These are phyloP conservation scores for Falco berigora DNA, from an alignment of 2,797 vertebrate species.

Conservation along the genomic window DNA sequence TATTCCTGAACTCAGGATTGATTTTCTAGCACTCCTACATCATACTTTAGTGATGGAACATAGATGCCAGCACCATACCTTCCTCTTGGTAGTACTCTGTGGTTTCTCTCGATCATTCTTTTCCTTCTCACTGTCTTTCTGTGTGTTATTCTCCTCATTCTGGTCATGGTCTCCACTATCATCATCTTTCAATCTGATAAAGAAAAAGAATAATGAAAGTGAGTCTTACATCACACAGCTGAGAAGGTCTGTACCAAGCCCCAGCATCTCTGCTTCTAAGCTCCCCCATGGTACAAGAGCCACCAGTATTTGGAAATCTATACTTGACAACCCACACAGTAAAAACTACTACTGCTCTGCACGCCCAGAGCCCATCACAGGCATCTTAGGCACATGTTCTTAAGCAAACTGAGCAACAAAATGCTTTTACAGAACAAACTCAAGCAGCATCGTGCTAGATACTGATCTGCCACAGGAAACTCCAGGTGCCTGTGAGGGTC, in stretches of 20 bases:
- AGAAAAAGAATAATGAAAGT: background rate
- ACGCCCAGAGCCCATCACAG: background rate
- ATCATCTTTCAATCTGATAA: conserved; percentile 78
- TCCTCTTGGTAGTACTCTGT: conserved; percentile 74
- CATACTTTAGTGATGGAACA: background rate
- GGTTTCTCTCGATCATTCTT: conserved; percentile 76
- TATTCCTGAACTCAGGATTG: background rate
- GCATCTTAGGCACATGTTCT: background rate
- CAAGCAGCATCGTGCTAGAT: too few species aligned
- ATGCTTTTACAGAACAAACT: background rate
- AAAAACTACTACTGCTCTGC: background rate
- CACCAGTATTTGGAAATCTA: background rate
- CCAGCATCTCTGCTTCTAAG: background rate
- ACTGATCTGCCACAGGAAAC: background rate
- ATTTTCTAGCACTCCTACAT: background rate
- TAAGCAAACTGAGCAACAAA: background rate
- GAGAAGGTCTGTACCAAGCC: background rate
- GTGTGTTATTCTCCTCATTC: conserved; percentile 82
- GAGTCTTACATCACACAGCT: background rate
- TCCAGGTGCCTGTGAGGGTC: too few species aligned
- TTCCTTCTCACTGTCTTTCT: conserved; percentile 87
- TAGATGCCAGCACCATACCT: conserved; percentile 58
- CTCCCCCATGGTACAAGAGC: rapidly evolving
- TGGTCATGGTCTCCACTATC: conserved; percentile 83
- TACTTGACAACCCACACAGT: background rate